Evolutionary conservation across 1,140 invertebrate genomes (phyloP).

Genomic region (Saccostrea glomerata): DNA sequence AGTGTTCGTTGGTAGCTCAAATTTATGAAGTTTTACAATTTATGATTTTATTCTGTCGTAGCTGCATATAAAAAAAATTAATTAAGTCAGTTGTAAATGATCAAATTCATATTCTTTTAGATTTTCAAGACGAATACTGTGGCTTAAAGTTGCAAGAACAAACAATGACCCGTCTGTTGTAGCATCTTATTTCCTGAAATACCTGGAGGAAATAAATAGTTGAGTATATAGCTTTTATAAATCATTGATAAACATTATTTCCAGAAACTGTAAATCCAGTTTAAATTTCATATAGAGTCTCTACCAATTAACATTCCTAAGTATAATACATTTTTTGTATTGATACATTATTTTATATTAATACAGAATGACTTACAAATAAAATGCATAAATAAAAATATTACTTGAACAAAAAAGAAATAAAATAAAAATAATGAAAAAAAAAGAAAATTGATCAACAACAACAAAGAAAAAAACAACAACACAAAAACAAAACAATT

Average conservation of each 20-base stretch:
- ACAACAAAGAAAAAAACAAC: too few species aligned
- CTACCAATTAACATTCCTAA: background rate
- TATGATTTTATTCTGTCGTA: too few species aligned
- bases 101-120: background rate
- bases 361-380: background rate
- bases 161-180: conserved; percentile 50
- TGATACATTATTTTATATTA: background rate
- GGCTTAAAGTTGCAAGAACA: conserved; percentile 56
- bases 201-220: conserved; percentile 51
- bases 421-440: background rate
- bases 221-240: background rate
- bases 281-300: background rate
- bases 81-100: too few species aligned
- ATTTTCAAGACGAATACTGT: conserved; percentile 53
- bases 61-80: too few species aligned
- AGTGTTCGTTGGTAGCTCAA: too few species aligned
- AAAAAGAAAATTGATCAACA: too few species aligned
- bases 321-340: background rate
- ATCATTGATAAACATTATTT: background rate
- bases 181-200: conserved; percentile 47
- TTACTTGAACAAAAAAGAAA: background rate
- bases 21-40: too few species aligned
- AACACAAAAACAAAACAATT: too few species aligned
- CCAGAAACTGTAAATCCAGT: background rate
- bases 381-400: background rate